Percentiles rank a stretch among this genome's conserved stretches.
Conservation (phyloP, 2,113 vertebrate species). For the Bungarus multicinctus region DNA sequence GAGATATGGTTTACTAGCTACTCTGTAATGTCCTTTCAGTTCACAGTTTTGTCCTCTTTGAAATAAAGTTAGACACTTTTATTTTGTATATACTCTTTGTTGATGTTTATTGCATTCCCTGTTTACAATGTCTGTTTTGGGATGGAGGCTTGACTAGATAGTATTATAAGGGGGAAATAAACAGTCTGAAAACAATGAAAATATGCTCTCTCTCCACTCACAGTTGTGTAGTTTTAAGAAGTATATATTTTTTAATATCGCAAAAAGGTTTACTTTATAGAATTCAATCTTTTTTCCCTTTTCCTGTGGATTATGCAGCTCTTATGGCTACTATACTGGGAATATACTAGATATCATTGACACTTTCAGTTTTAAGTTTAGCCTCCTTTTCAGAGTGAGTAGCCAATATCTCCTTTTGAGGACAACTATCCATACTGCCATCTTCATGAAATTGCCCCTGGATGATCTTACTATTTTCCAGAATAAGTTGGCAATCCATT, state of each 20-base stretch:
- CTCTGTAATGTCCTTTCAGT: neutral
- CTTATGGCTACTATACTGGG: neutral
- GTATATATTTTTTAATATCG: neutral
- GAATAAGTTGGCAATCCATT: neutral
- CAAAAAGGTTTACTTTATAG: neutral
- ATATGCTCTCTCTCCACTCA: neutral
- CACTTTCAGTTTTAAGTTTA: neutral
- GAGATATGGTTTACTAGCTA: neutral
- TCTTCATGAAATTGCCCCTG: neutral
- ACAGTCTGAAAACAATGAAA: neutral
- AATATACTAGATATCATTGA: neutral
- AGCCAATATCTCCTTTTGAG: neutral
- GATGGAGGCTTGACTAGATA: neutral
- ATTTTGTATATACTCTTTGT: neutral
- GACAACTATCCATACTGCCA: neutral
- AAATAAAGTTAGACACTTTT: neutral
- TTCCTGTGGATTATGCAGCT: neutral
- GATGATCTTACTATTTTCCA: neutral
- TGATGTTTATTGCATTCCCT: neutral
- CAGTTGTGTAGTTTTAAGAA: neutral
- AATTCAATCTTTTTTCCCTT: neutral
- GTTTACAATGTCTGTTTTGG: neutral
- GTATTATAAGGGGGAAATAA: neutral
- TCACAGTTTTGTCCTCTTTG: neutral
- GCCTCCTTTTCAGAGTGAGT: neutral